A percentile compares a stretch with the other conserved stretches of the same genome.
Evolutionary conservation across 1,140 invertebrate genomes (phyloP).

Genomic region (Epicauta chinensis): DNA sequence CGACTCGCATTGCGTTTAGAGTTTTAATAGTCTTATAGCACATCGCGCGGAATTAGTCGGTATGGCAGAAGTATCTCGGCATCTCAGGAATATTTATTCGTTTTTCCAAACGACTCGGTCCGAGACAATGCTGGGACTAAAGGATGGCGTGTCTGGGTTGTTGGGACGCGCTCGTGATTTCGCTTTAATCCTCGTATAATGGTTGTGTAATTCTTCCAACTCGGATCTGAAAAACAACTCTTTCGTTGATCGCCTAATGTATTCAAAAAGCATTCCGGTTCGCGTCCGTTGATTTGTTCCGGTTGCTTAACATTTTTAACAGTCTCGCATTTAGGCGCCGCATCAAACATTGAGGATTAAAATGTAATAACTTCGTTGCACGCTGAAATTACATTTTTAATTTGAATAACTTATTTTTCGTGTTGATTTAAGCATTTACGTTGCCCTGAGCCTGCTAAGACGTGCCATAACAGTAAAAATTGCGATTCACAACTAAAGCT

Average conservation of each 20-base stretch:
- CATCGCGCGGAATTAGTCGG: slow-evolving; percentile 38
- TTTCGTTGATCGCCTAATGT: slow-evolving; percentile 33
- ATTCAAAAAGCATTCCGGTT: slow-evolving; percentile 27
- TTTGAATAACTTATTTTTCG: slow-evolving; percentile 59
- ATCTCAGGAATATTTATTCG: slow-evolving; percentile 40
- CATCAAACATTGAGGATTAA: slow-evolving; percentile 41
- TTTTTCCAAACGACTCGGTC: slow-evolving; percentile 44
- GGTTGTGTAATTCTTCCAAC: slow-evolving; percentile 40
- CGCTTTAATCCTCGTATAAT: slow-evolving; percentile 43
- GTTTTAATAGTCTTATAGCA: slow-evolving; percentile 41
- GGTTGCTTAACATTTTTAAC: slow-evolving; percentile 42
- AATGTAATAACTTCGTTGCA: slow-evolving; percentile 42
- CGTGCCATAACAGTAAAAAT: slow-evolving; percentile 57
- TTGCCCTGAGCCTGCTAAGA: slow-evolving; percentile 48
- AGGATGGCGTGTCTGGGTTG: slow-evolving; percentile 20
- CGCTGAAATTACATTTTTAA: slow-evolving; percentile 58
- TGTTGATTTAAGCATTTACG: slow-evolving; percentile 56
- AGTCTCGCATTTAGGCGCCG: slow-evolving; percentile 35
- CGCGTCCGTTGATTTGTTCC: slow-evolving; percentile 36
- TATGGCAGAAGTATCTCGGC: slow-evolving; percentile 32
- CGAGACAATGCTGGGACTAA: slow-evolving; percentile 40
- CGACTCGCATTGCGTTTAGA: slow-evolving; percentile 39
- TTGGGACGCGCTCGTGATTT: slow-evolving; percentile 39
- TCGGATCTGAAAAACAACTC: slow-evolving; percentile 23
- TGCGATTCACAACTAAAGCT: slow-evolving; percentile 57